Conservation (phyloP, 1,140 invertebrate species). For the Solenopsis fugax region DNA sequence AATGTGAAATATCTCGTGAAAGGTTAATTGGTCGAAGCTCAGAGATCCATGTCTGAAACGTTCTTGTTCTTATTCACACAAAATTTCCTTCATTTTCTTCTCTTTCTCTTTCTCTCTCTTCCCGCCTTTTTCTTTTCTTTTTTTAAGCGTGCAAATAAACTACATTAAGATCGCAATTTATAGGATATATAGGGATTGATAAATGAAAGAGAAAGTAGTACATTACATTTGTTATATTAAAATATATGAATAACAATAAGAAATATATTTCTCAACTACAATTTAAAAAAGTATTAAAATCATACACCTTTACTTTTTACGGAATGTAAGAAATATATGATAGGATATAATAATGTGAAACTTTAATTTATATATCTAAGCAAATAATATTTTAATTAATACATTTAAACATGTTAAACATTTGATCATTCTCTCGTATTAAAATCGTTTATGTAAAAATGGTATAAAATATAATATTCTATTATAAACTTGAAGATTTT, state of each 20-base stretch:
- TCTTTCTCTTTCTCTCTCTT: neutral
- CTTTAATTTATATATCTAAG: no score
- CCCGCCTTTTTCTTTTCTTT: neutral
- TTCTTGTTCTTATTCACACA: constrained; percentile 28
- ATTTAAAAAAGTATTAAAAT: neutral
- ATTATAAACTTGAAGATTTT: no score
- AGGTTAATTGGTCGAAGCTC: constrained; percentile 31
- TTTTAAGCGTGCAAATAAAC: neutral
- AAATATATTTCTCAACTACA: neutral
- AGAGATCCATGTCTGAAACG: constrained; percentile 11
- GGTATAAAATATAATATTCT: no score
- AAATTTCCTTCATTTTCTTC: neutral
- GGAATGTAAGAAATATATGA: neutral
- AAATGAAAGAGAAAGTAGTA: neutral
- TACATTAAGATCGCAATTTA: neutral
- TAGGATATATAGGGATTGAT: neutral
- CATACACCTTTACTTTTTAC: neutral
- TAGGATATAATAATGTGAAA: no score
- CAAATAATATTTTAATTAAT: no score
- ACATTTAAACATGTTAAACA: no score
- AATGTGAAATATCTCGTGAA: constrained; percentile 44
- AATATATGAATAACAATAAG: no score
- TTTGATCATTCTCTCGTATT: no score
- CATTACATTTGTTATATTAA: no score
- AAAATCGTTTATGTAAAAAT: no score